phyloP scores from a whole-genome alignment of 2,888 invertebrate species.

The Luffia ferchaultella region DNA sequence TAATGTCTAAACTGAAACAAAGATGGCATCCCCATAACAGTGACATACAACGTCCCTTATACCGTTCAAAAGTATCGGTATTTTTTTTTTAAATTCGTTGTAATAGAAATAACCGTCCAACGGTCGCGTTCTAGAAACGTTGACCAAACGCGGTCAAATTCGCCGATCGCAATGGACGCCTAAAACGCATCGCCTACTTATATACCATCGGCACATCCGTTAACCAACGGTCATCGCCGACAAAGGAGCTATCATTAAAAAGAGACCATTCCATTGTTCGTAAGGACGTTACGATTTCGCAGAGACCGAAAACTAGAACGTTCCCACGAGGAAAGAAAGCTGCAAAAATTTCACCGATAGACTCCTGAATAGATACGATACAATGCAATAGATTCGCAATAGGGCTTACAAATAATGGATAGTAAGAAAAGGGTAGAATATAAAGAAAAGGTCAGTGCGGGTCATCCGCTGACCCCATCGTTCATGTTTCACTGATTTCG shows the following conservation, averaged over 20 bases:
- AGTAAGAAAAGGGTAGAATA: conserved; percentile 55
- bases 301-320: conserved; percentile 51
- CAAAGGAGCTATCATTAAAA: conserved; percentile 52
- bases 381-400: conserved; percentile 67
- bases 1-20: no score
- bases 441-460: conserved; percentile 49
- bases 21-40: no score
- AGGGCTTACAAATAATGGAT: conserved; percentile 67
- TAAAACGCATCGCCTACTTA: conserved; percentile 27
- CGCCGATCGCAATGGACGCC: background rate
- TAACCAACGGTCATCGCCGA: conserved; percentile 55
- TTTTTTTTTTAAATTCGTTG: no score
- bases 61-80: no score
- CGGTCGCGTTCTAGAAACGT: background rate
- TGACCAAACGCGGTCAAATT: background rate
- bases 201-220: conserved; percentile 59
- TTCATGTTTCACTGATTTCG: conserved; percentile 60
- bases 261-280: conserved; percentile 55
- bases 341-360: conserved; percentile 57
- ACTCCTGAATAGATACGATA: conserved; percentile 42
- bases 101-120: background rate
- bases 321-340: conserved; percentile 42
- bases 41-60: no score
- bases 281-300: conserved; percentile 52
- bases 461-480: conserved; percentile 62